Conservation (phyloP, 2,113 vertebrate genomes). For the Alces alces region DNA sequence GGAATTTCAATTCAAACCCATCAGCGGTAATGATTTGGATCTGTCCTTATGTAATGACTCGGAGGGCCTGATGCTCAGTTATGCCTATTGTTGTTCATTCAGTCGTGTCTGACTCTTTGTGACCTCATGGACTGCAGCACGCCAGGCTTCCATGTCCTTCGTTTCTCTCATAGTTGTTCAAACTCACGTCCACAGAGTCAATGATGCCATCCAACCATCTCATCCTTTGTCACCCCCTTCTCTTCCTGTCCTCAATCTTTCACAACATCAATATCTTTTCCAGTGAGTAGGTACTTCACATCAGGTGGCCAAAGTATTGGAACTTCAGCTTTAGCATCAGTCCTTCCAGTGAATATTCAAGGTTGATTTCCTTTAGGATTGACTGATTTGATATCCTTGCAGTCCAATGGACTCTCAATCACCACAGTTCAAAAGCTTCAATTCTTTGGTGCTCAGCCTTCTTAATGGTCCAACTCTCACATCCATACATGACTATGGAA, state of each 20-base stretch:
- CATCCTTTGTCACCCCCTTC: neutral
- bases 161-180: neutral
- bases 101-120: neutral
- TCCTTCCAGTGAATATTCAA: neutral
- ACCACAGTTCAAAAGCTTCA: neutral
- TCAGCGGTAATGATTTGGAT: rapidly evolving
- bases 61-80: rapidly evolving
- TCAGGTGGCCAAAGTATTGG: neutral
- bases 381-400: neutral
- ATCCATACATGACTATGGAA: neutral
- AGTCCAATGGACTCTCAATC: neutral
- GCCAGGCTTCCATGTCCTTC: neutral
- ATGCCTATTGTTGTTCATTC: rapidly evolving
- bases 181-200: neutral
- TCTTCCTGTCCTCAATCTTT: neutral
- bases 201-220: neutral
- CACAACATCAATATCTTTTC: neutral
- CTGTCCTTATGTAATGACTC: rapidly evolving
- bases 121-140: neutral
- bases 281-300: neutral
- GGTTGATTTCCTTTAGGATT: neutral
- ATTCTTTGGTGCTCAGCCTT: neutral
- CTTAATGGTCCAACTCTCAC: neutral
- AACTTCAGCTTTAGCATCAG: neutral
- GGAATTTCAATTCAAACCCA: neutral